Percentiles rank a stretch among this genome's conserved stretches.
Conservation (phyloP, 2,888 invertebrate species). For the Agonum fuliginosum region DNA sequence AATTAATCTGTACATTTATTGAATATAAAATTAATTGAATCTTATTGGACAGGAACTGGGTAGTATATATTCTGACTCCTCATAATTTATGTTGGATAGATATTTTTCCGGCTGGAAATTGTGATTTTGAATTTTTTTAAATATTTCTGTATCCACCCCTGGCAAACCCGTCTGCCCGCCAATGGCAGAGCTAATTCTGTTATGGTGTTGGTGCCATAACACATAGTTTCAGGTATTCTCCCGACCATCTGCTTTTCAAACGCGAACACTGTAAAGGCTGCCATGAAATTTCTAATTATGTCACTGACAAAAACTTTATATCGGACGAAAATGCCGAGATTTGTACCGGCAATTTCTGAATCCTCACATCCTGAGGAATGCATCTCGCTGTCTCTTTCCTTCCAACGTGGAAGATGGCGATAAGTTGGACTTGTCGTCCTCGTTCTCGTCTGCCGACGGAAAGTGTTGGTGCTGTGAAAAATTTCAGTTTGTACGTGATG, state of each 20-base stretch:
- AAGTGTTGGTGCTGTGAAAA: slow-evolving; percentile 28
- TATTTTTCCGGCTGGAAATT: too few relatives aligned
- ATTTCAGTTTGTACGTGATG: slow-evolving; percentile 39
- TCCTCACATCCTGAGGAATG: slow-evolving; percentile 24
- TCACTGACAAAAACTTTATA: slow-evolving; percentile 51
- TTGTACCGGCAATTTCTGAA: slow-evolving; percentile 50
- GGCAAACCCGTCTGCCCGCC: background rate
- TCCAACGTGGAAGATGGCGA: background rate
- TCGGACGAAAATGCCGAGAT: slow-evolving; percentile 48
- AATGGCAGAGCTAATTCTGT: background rate
- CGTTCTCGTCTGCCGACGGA: slow-evolving; percentile 34
- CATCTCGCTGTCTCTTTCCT: background rate
- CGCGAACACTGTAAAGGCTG: slow-evolving; percentile 40
- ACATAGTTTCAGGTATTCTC: slow-evolving; percentile 32
- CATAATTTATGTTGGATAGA: too few relatives aligned
- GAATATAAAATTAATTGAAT: too few relatives aligned
- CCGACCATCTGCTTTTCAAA: slow-evolving; percentile 48
- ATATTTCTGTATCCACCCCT: too few relatives aligned
- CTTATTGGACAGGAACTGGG: too few relatives aligned
- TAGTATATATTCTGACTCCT: too few relatives aligned
- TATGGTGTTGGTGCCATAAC: slow-evolving; percentile 26
- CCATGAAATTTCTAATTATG: slow-evolving; percentile 56
- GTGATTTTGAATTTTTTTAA: too few relatives aligned
- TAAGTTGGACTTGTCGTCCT: background rate
- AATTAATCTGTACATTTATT: too few relatives aligned